A percentile compares a stretch with the other conserved stretches of the same genome.
phyloP scores from a whole-genome alignment of 2,888 invertebrate species.

The Drosophila pseudotalamancana region DNA sequence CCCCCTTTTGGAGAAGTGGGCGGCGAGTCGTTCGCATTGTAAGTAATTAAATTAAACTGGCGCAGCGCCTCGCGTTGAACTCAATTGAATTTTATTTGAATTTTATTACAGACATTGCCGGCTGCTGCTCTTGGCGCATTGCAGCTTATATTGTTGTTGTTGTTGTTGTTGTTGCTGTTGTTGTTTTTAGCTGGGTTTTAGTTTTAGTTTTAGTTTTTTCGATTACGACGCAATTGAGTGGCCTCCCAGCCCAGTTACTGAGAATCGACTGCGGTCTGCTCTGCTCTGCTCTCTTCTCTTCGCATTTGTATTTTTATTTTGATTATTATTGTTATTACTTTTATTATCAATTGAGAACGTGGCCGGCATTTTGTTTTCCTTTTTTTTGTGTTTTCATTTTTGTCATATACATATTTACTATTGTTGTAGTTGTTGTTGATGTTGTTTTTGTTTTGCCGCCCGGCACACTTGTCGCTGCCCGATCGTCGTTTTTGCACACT shows the following conservation, averaged over 20 bases:
- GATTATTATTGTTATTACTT: constrained; percentile 72
- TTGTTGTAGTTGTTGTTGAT: constrained; percentile 19
- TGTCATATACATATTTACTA: constrained; percentile 36
- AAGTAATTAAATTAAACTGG: constrained; percentile 77
- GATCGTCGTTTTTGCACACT: constrained; percentile 63
- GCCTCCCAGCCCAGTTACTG: constrained; percentile 14
- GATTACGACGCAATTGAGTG: constrained; percentile 70
- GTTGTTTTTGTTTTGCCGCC: constrained; percentile 21
- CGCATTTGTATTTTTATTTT: constrained; percentile 42
- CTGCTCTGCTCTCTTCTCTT: constrained; percentile 20
- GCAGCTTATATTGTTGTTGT: constrained; percentile 35
- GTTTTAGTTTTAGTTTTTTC: constrained; percentile 39
- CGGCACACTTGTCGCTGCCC: constrained; percentile 24
- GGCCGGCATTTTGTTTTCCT: constrained; percentile 70
- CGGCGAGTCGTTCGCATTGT: constrained; percentile 21
- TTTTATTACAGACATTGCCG: constrained; percentile 67
- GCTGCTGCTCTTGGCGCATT: constrained; percentile 44
- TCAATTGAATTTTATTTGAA: constrained; percentile 78
- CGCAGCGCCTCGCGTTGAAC: constrained; percentile 67
- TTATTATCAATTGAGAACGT: constrained; percentile 82
- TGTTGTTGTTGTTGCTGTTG: constrained; percentile 12
- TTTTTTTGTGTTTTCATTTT: constrained; percentile 19
- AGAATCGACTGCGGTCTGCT: no score
- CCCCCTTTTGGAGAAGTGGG: background rate
- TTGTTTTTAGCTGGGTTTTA: background rate